Evolutionary conservation across 2,797 vertebrate genomes (phyloP), one percentile per base, ranked within the genome.

Genomic region (Ctenopoma multispine): DNA sequence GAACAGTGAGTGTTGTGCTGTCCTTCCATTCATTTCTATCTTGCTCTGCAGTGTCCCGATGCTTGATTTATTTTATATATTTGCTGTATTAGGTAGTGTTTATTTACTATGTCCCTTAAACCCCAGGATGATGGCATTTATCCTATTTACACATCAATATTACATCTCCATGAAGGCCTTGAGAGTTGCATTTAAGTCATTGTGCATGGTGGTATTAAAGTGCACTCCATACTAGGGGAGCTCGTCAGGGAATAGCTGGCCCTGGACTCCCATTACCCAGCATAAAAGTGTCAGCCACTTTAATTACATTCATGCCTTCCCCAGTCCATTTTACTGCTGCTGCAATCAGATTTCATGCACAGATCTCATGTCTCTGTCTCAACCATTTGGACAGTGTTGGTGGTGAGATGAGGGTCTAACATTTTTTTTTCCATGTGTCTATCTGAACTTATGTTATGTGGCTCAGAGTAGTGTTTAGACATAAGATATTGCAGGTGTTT

Each of bases 101-200:
- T 96, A 95, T 96, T 96, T 96, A 94, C 93, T 92, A 91, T 92
- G 69, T 91, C 94, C 93, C 86, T 90, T 89, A 91, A 95, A 93
- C 93, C 94, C 94, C 93, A 93, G 94, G 94, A 96, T 97, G 96
- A 96, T 97, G 96, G 94, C 96, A 96, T 98, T 96, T 97, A 95
- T 96, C 95, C 96, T 97, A 95, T 97, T 98, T 98, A 96, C 95
- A 96, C 95, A 96, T 94, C 94, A 95, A 96, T 97, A 97, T 97
- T 96, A 96, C 96, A 95, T 97, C 95, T 95, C 95, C 93, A 95
- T 91, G 92, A 96, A 93, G 96, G 94, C 92, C 92, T 92, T 89
- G 93, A 94, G 94, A 95, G 95, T 97, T 96, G 95, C 95, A 96
- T 98, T 98, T 97, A 96, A 97, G 95, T 95, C 95, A 95, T 96